These are phyloP conservation scores for Epicauta chinensis DNA, from an alignment of 1,140 invertebrate genomes.

Conservation along the genomic window DNA sequence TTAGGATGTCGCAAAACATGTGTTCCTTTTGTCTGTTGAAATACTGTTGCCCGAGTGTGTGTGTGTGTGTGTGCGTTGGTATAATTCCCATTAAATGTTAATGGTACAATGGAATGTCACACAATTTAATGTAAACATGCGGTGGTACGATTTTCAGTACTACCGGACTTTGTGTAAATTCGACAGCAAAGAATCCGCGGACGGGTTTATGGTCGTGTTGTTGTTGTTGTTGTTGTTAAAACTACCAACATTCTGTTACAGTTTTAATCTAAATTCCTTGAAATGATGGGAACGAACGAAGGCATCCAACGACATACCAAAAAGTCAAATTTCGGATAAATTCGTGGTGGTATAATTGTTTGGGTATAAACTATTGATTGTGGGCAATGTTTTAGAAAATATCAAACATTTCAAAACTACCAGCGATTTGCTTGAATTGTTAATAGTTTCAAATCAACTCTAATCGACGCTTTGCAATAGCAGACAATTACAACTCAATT, in stretches of 20 bases:
- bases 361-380: too few species aligned
- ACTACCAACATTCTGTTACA: constrained; percentile 8
- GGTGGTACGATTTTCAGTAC: constrained; percentile 24
- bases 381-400: constrained; percentile 6
- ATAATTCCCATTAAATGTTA: constrained; percentile 43
- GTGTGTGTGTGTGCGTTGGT: constrained; percentile 22
- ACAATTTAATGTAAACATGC: constrained; percentile 38
- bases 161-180: constrained; percentile 36
- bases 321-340: too few species aligned
- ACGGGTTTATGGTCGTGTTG: constrained; percentile 16
- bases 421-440: background rate
- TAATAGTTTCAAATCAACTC: too few species aligned
- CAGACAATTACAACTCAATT: too few species aligned
- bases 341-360: too few species aligned
- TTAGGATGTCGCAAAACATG: constrained; percentile 26
- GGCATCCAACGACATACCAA: too few species aligned
- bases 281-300: constrained; percentile 9
- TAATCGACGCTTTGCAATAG: too few species aligned
- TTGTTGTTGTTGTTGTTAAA: constrained; percentile 4
- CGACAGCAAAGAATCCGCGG: constrained; percentile 29
- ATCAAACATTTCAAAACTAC: constrained; percentile 1
- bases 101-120: constrained; percentile 38
- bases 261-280: constrained; percentile 36
- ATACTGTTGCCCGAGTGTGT: too few species aligned
- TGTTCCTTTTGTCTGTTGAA: constrained; percentile 37